Base-by-base conservation (phyloP, 2,888 invertebrate genomes). In the Taenaris catops region DNA sequence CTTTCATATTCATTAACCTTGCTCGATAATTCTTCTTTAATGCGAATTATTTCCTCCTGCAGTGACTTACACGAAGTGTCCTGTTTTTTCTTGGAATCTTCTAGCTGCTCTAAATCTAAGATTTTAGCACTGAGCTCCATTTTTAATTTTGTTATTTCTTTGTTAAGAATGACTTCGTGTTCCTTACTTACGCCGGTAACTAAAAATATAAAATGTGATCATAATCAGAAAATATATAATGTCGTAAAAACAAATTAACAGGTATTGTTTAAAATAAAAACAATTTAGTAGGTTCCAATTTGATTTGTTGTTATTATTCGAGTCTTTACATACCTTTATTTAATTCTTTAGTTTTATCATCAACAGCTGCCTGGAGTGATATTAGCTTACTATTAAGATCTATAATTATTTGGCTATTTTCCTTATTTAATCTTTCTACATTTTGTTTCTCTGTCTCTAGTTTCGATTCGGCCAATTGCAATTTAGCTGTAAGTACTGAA, bases 101-200 rank as follows among this genome's bases (percentile, higher is more conserved):
- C 71, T 36, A 74, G 49, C 47, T 79, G 80, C 66, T 90, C 89
- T 43, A 88, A 57, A 56, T 90, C 90, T 57, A 81, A 67, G 40
- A 80, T 64, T 78, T 87, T 89, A 40, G 83, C 79, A 62, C 89
- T 90, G 8, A 88, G 68, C 66, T 88, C 87, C 83, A 81, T 84
- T 69, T 80, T 86, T 11, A 87, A 58, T 60, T 88, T 87, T 9
- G 87, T 87, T 10, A 88, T 68, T 63, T 88, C 87, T 58, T 87
- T 87, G 45, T 83, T 87, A 8, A 81, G 62, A 41, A 71, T 79
- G 4, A 87, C 69, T 66, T 87, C 87, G 28, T 81, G 80, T 63
- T 87, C 87, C 55, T 87, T 87, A 45, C 66, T 79, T 25, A 70
- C 59, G 37, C 84, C 80, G 49, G 73, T 59, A 16, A 80, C 87